Percentiles rank a stretch among this genome's conserved stretches.
phyloP scores from a whole-genome alignment of 2,797 vertebrate genomes.

The Myotis planiceps region DNA sequence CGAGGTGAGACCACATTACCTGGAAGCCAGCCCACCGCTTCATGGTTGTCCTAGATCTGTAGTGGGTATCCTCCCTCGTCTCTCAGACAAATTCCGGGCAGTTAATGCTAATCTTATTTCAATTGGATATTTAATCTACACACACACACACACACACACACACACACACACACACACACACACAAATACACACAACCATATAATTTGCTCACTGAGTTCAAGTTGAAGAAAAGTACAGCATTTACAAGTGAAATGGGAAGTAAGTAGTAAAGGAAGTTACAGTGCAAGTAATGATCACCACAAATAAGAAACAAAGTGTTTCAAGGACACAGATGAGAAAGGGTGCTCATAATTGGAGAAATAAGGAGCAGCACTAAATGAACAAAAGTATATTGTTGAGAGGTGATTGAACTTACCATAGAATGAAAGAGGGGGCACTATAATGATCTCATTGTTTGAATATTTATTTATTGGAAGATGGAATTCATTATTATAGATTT shows the following conservation, averaged over 20 bases:
- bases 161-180: no score
- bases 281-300: background rate
- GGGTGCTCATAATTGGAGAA: background rate
- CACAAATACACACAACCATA: no score
- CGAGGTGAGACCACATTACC: background rate
- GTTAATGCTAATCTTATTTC: constrained; percentile 2
- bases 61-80: background rate
- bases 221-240: background rate
- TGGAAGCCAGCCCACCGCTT: constrained; percentile 37
- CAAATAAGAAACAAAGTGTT: background rate
- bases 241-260: background rate
- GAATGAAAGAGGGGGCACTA: background rate
- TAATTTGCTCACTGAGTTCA: background rate
- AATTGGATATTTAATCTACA: background rate
- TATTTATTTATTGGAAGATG: background rate
- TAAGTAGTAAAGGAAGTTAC: background rate
- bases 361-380: no score
- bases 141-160: no score
- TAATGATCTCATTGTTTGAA: background rate
- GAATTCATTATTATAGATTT: background rate
- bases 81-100: background rate
- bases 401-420: background rate
- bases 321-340: background rate
- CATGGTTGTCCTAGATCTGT: background rate
- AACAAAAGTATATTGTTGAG: background rate